These are phyloP conservation scores for Pseudocheirus occidentalis DNA, from an alignment of 2,797 vertebrate genomes.

Conservation along the genomic window DNA sequence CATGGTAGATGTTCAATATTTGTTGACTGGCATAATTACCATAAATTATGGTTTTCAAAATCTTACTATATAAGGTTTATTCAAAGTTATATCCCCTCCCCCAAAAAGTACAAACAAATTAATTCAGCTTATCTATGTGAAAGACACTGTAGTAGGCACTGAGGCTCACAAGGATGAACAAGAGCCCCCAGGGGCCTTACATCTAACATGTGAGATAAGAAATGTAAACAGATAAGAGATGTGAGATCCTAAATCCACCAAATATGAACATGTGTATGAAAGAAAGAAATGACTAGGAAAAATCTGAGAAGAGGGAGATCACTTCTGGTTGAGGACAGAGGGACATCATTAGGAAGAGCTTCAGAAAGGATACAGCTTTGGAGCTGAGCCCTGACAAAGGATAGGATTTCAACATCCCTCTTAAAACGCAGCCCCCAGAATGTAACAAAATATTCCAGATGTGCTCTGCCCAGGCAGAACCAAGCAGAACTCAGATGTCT, in stretches of 20 bases:
- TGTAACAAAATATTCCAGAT: background rate
- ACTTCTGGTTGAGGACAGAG: background rate
- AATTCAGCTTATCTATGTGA: background rate
- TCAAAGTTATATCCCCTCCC: background rate
- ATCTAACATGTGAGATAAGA: background rate
- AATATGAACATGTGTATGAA: background rate
- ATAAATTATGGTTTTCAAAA: slow-evolving; percentile 35
- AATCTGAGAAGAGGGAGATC: background rate
- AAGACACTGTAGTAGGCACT: background rate
- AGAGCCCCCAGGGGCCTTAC: background rate
- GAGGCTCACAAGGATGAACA: background rate
- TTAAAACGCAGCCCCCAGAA: background rate
- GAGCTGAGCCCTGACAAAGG: background rate
- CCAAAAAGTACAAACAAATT: background rate
- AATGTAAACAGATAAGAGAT: background rate
- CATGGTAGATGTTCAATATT: background rate
- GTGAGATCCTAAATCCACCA: background rate
- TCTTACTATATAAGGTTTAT: slow-evolving; percentile 12
- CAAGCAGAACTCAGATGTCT: background rate
- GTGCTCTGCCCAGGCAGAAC: background rate
- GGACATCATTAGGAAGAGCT: background rate
- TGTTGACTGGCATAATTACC: slow-evolving; percentile 32
- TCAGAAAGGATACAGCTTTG: background rate
- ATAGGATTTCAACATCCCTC: background rate
- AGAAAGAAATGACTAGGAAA: background rate